Percentiles rank a stretch among this genome's conserved stretches.
Conservation (phyloP, 2,888 invertebrate species). For the Diaphora mendica region DNA sequence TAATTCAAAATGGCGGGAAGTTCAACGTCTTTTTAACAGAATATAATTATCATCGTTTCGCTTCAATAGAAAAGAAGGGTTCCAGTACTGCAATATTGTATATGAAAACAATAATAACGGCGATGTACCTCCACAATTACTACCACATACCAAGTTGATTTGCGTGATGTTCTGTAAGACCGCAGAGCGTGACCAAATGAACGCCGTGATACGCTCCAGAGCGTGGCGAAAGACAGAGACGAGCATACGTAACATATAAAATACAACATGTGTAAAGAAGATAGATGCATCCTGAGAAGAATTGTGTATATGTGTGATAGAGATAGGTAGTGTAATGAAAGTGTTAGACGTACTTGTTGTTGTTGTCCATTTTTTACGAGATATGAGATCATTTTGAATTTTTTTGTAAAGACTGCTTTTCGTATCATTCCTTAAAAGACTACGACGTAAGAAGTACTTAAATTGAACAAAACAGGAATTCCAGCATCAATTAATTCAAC, state of each 20-base stretch:
- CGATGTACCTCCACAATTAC: not conserved
- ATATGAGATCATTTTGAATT: not conserved
- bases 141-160: constrained; percentile 22
- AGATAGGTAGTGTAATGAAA: constrained; percentile 13
- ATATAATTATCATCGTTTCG: not conserved
- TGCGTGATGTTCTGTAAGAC: constrained; percentile 32
- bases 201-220: constrained; percentile 33
- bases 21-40: not conserved
- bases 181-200: constrained; percentile 43
- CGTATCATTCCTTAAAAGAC: not conserved
- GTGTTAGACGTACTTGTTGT: not conserved
- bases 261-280: not conserved
- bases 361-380: constrained; percentile 1
- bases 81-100: not conserved
- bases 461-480: not conserved
- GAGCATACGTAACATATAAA: not conserved
- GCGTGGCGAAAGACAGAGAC: constrained; percentile 41
- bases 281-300: constrained; percentile 6
- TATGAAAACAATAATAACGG: not conserved
- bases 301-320: not conserved
- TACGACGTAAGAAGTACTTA: too few relatives aligned
- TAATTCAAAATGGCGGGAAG: not conserved
- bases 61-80: not conserved
- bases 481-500: not conserved
- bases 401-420: not conserved